phyloP scores from a whole-genome alignment of 2,888 invertebrate genomes.

The Thumatha senex region DNA sequence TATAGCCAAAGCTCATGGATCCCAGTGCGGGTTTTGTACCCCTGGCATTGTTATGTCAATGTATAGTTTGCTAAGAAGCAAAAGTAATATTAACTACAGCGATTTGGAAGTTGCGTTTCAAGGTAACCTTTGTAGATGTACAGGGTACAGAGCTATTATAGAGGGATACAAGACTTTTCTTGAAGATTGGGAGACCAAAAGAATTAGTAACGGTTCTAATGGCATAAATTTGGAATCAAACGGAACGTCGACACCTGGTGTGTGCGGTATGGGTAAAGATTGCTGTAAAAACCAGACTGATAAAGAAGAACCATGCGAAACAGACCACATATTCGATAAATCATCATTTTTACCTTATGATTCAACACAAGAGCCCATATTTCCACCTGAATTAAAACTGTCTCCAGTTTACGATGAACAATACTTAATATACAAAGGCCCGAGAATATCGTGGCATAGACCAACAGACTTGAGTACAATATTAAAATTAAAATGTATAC shows the following conservation, averaged over 20 bases:
- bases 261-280: constrained; percentile 85
- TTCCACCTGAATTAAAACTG: constrained; percentile 90
- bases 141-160: constrained; percentile 93
- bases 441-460: constrained; percentile 87
- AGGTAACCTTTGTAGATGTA: constrained; percentile 92
- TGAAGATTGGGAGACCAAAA: constrained; percentile 86
- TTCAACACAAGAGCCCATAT: constrained; percentile 91
- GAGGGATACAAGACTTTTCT: constrained; percentile 91
- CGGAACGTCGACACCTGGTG: constrained; percentile 44
- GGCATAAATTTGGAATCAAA: constrained; percentile 31
- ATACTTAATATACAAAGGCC: constrained; percentile 70
- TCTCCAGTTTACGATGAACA: constrained; percentile 84
- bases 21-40: constrained; percentile 95
- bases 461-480: constrained; percentile 85
- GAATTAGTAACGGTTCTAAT: constrained; percentile 43
- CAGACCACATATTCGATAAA: constrained; percentile 82
- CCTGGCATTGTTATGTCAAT: constrained; percentile 97
- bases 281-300: constrained; percentile 84
- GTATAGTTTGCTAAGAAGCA: constrained; percentile 89
- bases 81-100: constrained; percentile 69
- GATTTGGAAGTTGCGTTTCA: constrained; percentile 90
- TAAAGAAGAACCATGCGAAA: constrained; percentile 66
- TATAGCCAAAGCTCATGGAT: constrained; percentile 92
- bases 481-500: constrained; percentile 85
- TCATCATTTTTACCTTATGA: constrained; percentile 87